Base-by-base conservation (phyloP, 2,797 vertebrate genomes). In the Siniperca scherzeri region DNA sequence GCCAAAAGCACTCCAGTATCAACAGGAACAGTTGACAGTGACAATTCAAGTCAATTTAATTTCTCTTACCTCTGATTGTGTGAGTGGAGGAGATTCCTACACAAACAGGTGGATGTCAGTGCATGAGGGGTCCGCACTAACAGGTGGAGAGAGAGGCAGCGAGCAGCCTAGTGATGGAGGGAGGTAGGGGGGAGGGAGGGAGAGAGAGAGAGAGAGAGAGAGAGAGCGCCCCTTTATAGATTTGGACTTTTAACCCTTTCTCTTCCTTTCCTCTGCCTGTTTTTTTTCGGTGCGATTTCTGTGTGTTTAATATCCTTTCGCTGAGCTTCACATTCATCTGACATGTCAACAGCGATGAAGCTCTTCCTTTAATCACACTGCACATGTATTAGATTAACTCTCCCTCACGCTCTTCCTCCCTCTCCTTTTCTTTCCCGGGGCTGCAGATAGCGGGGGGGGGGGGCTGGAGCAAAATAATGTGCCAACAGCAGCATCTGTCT, bases 401-500 rank as follows among this genome's bases (percentile, higher is more conserved):
- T 68, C 81, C 80, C 85, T 55, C 82, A 1, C 50, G 22, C 69
- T 33, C 27, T 4, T 27, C 27, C 65, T 74, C 68, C 44, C 84
- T 81, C 77, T 70, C 74, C 68, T 65, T 81, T 52, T 50, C 38
- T 71, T 30, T 44, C 65, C 83, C 12, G 3, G 21, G 64, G 80
- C 80, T 83, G 74, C 79, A 85, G 83, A 77, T 80, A 80, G 74
- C 55, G 76, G 79, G 78, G 72, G 73, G 73, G 77, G 71, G 36
- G 4, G 55, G n/a, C n/a, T 30, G 27, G 44, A 46, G 78, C 21
- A 78, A 33, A 70, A 60, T 68, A 86, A 91, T 71, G 84, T 90
- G 92, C 90, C 92, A 92, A 77, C 83, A 84, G 83, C 91, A 93
- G 88, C 94, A 95, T 94, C 93, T 93, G 94, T 40, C 72, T 92